Base-by-base conservation (phyloP, 2,797 vertebrate genomes). In the Phoeniculus purpureus region DNA sequence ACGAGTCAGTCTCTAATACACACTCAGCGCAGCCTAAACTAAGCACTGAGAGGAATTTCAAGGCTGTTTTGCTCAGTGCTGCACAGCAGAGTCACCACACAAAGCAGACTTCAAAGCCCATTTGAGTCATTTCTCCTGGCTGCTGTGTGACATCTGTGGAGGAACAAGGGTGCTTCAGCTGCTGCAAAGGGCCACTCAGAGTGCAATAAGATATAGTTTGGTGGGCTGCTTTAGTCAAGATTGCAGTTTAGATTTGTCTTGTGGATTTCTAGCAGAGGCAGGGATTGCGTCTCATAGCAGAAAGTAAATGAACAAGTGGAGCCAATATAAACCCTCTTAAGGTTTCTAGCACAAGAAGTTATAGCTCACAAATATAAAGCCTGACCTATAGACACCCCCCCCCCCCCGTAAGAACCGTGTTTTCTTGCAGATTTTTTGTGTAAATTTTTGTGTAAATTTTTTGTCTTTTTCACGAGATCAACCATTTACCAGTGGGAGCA, bases 291-390 rank as follows among this genome's bases (percentile, higher is more conserved):
- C 93, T 96, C 19, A 2, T 23, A 51, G 72, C 21, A 94, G 32
- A 93, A 95, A 79, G 7, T 90, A 94, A 86, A 88, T 68, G 73
- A 89, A 87, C 76, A 94, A 94, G 55, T 88, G 54, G 43, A 94
- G 52, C 61, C 72, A 88, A 19, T 91, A 93, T 70, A 86, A 92
- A 67, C 45, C 26, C 45, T 81, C 66, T 47, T 74, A 87, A 91
- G 60, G 54, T 93, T 51, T 15, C 12, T 55, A 82, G 70, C 59
- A 47, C n/a, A 70, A 87, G 72, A 91, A 59, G 23, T n/a, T 95
- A 50, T 4, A 17, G 23, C 17, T 92, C 87, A 73, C 61, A 86
- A 95, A 92, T 93, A 51, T 66, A 88, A 95, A 94, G 51, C n/a
- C 92, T 94, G 89, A 91, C 93, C 87, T 93, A 75, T 66, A 65